These are phyloP conservation scores for Coremacera marginata DNA, from an alignment of 2,888 invertebrate species.

Conservation along the genomic window DNA sequence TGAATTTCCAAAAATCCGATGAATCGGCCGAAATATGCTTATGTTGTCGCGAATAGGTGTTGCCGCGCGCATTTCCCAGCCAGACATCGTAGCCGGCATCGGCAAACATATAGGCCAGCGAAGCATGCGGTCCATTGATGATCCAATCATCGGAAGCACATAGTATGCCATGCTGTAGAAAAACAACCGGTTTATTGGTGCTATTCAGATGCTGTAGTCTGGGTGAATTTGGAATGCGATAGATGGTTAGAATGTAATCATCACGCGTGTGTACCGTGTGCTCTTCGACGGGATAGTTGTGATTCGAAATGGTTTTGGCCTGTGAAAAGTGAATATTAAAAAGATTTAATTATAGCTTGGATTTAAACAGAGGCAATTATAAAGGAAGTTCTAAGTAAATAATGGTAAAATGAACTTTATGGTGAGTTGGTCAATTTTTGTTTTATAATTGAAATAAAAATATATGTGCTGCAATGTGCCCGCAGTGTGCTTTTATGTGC, in stretches of 20 bases:
- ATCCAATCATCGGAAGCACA: constrained; percentile 82
- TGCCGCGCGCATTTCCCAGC: constrained; percentile 84
- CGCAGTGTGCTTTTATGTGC: too few species aligned
- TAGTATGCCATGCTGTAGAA: constrained; percentile 80
- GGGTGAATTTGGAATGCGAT: constrained; percentile 63
- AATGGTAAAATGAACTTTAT: too few species aligned
- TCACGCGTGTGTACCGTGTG: constrained; percentile 70
- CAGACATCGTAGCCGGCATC: constrained; percentile 82
- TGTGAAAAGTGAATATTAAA: constrained; percentile 38
- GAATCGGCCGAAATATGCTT: constrained; percentile 71
- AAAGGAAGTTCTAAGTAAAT: neutral
- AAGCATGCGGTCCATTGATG: constrained; percentile 76
- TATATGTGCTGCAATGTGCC: too few species aligned
- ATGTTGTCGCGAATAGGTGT: constrained; percentile 73
- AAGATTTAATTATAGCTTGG: too few species aligned
- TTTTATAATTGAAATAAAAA: too few species aligned
- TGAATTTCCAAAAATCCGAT: constrained; percentile 74
- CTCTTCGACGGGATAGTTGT: constrained; percentile 76
- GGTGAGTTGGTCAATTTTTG: too few species aligned
- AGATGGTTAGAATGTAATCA: constrained; percentile 64
- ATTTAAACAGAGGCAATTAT: constrained; percentile 37
- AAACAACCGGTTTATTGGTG: constrained; percentile 66
- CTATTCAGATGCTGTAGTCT: constrained; percentile 46
- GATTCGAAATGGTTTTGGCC: constrained; percentile 60
- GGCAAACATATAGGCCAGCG: constrained; percentile 71